Base-by-base conservation (phyloP, 2,113 vertebrate genomes). In the Corythornis madagascariensis region DNA sequence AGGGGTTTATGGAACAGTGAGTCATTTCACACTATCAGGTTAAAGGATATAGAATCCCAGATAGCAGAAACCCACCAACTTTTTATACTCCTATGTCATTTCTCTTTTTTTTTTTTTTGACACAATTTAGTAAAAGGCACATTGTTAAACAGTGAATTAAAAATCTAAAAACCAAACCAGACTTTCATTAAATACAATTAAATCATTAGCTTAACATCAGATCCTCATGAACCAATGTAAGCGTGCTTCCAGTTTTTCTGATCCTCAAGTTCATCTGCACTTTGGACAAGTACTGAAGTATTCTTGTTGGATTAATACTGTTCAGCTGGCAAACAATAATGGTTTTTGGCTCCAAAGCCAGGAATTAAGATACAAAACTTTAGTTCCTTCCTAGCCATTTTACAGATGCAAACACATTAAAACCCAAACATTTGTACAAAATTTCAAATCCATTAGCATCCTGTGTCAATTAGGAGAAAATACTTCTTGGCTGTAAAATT, bases 51-150 rank as follows among this genome's bases (percentile, higher is more conserved):
- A 88, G 87, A 81, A 92, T 91, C 87, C 88, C 84, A 93, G 89
- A 95, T 28, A 89, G 95, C 90, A 95, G 94, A 96, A 95, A 96
- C 89, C 28, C 24, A 90, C 80, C 71, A 86, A 92, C 67, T 94
- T 92, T 95, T 96, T 88, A 92, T 94, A 94, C 78, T 96, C 73
- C 95, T 97, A 98, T 97, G 98, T 97, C 97, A 97, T 28, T 93
- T 85, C 66, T 93, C 92, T 92, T 92, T 28, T 93, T 85, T 71
- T 93, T 93, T 92, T 92, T 93, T 97, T 92, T 80, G 86, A 93
- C 90, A 88, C 83, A 96, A 95, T 96, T 96, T 96, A 96, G 95
- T 95, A 95, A 96, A 98, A 98, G 98, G 97, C 98, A 98, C 98
- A 95, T 98, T 88, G 95, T 98, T 90, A 94, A 96, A 96, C 81